phyloP scores from a whole-genome alignment of 2,888 invertebrate genomes.

The Cordilura impudica region DNA sequence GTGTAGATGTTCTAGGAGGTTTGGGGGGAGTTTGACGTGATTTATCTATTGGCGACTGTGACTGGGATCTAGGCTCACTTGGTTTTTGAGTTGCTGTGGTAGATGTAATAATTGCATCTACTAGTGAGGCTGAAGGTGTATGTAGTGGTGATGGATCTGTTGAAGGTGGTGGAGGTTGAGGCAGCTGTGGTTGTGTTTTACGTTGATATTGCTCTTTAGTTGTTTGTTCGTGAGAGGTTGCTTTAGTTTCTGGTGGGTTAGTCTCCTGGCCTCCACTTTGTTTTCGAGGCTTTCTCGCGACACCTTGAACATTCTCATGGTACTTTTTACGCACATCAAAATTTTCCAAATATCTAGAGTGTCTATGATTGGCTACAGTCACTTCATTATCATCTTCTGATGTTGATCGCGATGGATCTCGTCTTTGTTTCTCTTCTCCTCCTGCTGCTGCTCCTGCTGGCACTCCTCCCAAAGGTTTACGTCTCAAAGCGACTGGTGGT shows the following conservation, averaged over 20 bases:
- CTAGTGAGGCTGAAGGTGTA: conserved; percentile 65
- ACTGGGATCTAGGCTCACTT: conserved; percentile 63
- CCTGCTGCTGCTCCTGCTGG: background rate
- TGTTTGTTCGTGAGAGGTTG: conserved; percentile 24
- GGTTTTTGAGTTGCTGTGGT: conserved; percentile 63
- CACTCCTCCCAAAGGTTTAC: conserved; percentile 66
- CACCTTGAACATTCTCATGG: conserved; percentile 69
- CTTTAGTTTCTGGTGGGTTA: conserved; percentile 58
- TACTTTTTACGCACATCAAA: conserved; percentile 76
- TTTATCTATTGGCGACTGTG: conserved; percentile 66
- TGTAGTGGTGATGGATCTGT: conserved; percentile 61
- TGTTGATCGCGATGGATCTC: conserved; percentile 71
- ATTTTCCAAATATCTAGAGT: conserved; percentile 76
- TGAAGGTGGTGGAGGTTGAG: conserved; percentile 66
- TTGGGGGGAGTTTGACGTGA: conserved; percentile 66
- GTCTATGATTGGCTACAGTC: conserved; percentile 70
- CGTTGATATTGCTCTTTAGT: conserved; percentile 63
- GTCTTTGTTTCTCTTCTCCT: conserved; percentile 60
- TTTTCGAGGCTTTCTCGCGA: conserved; percentile 70
- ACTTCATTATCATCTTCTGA: conserved; percentile 73
- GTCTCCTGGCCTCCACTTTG: conserved; percentile 65
- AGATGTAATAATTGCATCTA: conserved; percentile 56
- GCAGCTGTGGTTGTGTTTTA: conserved; percentile 67
- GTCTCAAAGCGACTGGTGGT: conserved; percentile 70
- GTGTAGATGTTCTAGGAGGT: conserved; percentile 66